phyloP scores from a whole-genome alignment of 1,140 invertebrate species.

The Microplitis mediator region DNA sequence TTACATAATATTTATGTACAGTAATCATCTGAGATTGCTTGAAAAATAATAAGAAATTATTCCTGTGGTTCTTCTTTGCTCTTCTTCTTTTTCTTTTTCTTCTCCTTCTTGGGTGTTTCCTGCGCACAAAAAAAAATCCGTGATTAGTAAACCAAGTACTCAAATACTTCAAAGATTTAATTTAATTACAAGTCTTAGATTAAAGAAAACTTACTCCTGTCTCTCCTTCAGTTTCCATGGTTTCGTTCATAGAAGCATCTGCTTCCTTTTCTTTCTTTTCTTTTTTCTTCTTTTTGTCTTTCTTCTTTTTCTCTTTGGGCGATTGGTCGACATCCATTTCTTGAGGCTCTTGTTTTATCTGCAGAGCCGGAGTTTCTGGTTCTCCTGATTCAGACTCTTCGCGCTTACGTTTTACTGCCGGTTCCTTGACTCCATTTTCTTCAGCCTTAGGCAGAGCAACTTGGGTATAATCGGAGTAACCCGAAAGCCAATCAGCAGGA shows the following conservation, averaged over 20 bases:
- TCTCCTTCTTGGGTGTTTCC: constrained; percentile 62
- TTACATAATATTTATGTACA: no score
- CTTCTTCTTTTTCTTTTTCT: constrained; percentile 79
- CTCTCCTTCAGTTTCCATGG: constrained; percentile 41
- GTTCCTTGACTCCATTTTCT: constrained; percentile 45
- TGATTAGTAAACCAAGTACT: not conserved
- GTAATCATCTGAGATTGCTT: no score
- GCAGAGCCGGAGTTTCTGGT: not conserved
- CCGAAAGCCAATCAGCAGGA: constrained; percentile 83
- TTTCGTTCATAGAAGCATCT: constrained; percentile 32
- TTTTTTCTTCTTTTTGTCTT: constrained; percentile 65
- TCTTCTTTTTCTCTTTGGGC: constrained; percentile 62
- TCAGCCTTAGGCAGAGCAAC: constrained; percentile 41
- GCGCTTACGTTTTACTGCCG: constrained; percentile 44
- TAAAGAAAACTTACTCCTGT: constrained; percentile 37
- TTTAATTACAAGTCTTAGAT: constrained; percentile 13
- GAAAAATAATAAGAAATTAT: no score
- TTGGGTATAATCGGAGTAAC: constrained; percentile 70
- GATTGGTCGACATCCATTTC: constrained; percentile 51
- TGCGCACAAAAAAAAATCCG: constrained; percentile 29
- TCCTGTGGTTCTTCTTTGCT: constrained; percentile 59
- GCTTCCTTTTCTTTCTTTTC: constrained; percentile 57
- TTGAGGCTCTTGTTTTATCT: constrained; percentile 53
- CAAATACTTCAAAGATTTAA: not conserved
- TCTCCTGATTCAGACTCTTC: constrained; percentile 39